Percentiles rank a stretch among this genome's conserved stretches.
Conservation (phyloP, 35 echinoderm and acorn worm species). For the Strongylocentrotus purpuratus region DNA sequence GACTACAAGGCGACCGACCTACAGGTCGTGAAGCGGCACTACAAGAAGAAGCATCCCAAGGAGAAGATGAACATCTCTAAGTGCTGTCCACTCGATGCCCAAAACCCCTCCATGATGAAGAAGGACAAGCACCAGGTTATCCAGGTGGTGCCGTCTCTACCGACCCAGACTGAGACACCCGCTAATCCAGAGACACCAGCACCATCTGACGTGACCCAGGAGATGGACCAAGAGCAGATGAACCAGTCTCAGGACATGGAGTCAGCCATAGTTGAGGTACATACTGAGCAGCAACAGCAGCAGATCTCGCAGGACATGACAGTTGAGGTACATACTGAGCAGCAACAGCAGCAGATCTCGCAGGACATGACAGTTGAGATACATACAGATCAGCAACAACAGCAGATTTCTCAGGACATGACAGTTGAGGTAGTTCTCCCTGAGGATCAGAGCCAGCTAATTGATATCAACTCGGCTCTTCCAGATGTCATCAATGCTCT, state of each 20-base stretch:
- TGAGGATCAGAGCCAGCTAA: neutral
- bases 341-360: neutral
- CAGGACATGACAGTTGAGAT: neutral
- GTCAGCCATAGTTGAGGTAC: neutral
- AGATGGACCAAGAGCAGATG: neutral
- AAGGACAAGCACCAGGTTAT: slow-evolving; percentile 51
- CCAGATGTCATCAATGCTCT: slow-evolving; percentile 48
- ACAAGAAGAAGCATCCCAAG: slow-evolving; percentile 41
- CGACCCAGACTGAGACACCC: neutral
- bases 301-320: slow-evolving; percentile 13
- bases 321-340: neutral
- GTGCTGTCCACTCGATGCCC: slow-evolving; percentile 29
- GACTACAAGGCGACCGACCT: slow-evolving; percentile 33
- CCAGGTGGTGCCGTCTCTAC: slow-evolving; percentile 31
- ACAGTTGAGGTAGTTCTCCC: neutral
- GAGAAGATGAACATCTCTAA: slow-evolving; percentile 25
- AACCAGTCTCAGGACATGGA: neutral
- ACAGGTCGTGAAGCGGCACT: slow-evolving; percentile 33
- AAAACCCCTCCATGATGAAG: neutral
- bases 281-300: neutral
- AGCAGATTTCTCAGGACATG: slow-evolving; percentile 9
- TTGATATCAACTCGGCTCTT: neutral
- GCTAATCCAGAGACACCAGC: neutral
- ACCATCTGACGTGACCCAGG: neutral
- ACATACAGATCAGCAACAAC: neutral